Conservation (phyloP, 2,888 invertebrate genomes). For the Rhopalosiphum nymphaeae region DNA sequence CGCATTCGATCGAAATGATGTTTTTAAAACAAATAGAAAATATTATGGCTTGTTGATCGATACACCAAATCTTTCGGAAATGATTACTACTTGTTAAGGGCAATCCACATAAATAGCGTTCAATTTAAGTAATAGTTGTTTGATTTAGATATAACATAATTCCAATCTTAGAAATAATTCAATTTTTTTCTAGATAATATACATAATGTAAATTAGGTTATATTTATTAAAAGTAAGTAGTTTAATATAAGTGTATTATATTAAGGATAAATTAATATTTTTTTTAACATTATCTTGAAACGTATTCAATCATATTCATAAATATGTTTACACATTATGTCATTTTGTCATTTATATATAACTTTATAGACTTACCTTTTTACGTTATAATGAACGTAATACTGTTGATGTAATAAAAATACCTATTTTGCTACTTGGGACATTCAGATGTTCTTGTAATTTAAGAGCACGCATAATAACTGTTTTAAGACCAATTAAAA, state of each 20-base stretch:
- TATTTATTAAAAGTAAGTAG: background rate
- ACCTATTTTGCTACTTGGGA: too few relatives aligned
- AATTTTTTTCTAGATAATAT: background rate
- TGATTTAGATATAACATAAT: background rate
- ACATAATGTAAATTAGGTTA: background rate
- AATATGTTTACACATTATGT: background rate
- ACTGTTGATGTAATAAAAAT: background rate
- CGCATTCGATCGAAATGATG: conserved; percentile 11
- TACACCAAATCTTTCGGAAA: background rate
- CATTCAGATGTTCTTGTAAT: too few relatives aligned
- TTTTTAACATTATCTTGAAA: background rate
- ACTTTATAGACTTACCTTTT: background rate
- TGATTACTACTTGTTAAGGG: background rate
- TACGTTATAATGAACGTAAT: background rate
- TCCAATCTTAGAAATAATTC: background rate
- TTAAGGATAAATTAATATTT: background rate
- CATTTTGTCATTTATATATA: background rate
- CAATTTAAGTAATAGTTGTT: background rate
- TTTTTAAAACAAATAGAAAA: background rate
- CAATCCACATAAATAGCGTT: background rate
- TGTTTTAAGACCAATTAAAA: too few relatives aligned
- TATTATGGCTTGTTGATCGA: background rate
- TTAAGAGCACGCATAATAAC: too few relatives aligned
- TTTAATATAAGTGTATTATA: background rate
- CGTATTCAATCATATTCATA: background rate